Evolutionary conservation across 2,888 invertebrate species (phyloP).

Genomic region (Catocala nupta): DNA sequence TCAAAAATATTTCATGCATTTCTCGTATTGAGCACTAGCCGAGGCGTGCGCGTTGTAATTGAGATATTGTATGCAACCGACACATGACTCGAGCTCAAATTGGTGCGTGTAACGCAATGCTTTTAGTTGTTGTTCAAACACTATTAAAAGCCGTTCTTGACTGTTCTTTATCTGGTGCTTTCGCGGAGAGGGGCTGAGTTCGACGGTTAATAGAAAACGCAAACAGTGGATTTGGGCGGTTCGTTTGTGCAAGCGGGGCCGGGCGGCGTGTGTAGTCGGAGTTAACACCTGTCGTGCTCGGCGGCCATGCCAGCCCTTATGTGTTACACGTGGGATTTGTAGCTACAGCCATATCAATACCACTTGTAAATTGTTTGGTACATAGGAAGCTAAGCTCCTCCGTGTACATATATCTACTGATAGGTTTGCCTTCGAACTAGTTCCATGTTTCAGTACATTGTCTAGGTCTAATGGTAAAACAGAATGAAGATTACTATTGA

Average conservation of each 20-base stretch:
- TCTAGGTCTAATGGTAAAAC: conserved; percentile 22
- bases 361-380: conserved; percentile 63
- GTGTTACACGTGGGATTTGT: conserved; percentile 66
- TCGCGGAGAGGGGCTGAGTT: conserved; percentile 61
- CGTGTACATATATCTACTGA: conserved; percentile 16
- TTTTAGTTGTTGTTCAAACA: conserved; percentile 75
- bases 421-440: conserved; percentile 28
- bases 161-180: conserved; percentile 64
- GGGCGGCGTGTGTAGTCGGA: conserved; percentile 61
- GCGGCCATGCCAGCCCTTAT: conserved; percentile 74
- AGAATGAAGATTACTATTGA: background rate
- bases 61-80: conserved; percentile 71
- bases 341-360: conserved; percentile 57
- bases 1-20: conserved; percentile 84
- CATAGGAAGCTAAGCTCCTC: conserved; percentile 48
- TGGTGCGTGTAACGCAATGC: conserved; percentile 66
- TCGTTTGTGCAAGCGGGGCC: conserved; percentile 74
- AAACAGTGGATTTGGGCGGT: conserved; percentile 84
- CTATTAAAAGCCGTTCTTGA: conserved; percentile 63
- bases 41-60: conserved; percentile 69
- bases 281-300: conserved; percentile 80
- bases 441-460: conserved; percentile 16
- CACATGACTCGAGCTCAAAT: conserved; percentile 57
- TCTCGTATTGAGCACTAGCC: conserved; percentile 75
- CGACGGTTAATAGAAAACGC: conserved; percentile 67